Conservation (phyloP, 2,888 invertebrate species). For the Elysia crispata region DNA sequence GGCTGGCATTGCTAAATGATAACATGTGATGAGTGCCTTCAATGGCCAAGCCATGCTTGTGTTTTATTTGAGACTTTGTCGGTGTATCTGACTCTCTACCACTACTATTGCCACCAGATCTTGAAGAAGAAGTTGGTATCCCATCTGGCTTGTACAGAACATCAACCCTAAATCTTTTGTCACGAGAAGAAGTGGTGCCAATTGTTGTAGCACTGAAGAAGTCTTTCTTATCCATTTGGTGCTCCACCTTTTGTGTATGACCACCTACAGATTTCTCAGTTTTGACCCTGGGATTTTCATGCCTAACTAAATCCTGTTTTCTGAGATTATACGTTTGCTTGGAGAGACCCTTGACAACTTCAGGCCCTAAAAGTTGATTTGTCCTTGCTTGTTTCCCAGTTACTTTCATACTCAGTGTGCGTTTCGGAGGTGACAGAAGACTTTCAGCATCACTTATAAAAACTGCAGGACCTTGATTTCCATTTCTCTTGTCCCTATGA, state of each 20-base stretch:
- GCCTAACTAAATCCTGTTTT: conserved; percentile 32
- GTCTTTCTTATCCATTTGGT: not conserved
- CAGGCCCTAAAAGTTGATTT: conserved; percentile 1
- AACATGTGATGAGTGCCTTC: conserved; percentile 13
- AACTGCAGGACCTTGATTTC: not conserved
- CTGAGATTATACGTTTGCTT: not conserved
- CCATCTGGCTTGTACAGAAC: conserved; percentile 22
- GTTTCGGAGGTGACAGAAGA: conserved; percentile 39
- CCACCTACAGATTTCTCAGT: conserved; percentile 3
- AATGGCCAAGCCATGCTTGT: conserved; percentile 5
- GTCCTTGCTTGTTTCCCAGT: conserved; percentile 41
- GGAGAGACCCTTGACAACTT: not conserved
- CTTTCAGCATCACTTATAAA: not conserved
- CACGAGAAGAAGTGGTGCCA: not conserved
- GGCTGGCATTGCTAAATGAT: conserved; percentile 51
- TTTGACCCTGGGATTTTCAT: not conserved
- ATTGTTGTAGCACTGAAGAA: not conserved
- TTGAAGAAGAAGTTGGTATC: not conserved
- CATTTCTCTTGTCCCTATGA: not conserved
- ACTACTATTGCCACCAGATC: not conserved
- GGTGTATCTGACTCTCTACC: conserved; percentile 16
- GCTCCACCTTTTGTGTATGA: conserved; percentile 5
- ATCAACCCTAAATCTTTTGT: conserved; percentile 19
- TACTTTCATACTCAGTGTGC: conserved; percentile 46
- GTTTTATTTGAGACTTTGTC: not conserved